These are phyloP conservation scores for Bombus huntii DNA, from an alignment of 1,140 invertebrate species.

Conservation along the genomic window DNA sequence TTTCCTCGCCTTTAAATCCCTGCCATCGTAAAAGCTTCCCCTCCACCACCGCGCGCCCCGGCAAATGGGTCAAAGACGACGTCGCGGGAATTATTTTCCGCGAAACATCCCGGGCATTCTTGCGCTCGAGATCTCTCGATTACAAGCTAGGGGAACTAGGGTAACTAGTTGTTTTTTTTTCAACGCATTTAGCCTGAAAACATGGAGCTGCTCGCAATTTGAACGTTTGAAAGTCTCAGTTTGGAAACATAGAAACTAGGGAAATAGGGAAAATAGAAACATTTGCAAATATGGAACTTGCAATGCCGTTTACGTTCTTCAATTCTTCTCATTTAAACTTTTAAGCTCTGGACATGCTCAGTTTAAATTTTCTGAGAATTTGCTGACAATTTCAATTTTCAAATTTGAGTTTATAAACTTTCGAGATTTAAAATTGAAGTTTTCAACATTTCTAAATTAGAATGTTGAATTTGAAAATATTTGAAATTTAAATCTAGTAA, in stretches of 20 bases:
- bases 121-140: neutral
- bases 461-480: too few relatives aligned
- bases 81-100: constrained; percentile 7
- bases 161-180: neutral
- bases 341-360: too few relatives aligned
- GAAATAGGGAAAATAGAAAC: too few relatives aligned
- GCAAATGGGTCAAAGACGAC: constrained; percentile 23
- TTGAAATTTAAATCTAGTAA: too few relatives aligned
- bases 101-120: neutral
- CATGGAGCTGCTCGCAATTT: neutral
- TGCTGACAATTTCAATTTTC: too few relatives aligned
- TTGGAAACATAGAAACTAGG: too few relatives aligned
- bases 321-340: neutral
- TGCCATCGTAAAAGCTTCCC: neutral
- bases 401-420: too few relatives aligned
- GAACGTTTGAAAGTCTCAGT: neutral
- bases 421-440: too few relatives aligned
- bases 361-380: too few relatives aligned
- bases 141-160: neutral
- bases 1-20: constrained; percentile 4
- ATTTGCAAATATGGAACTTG: neutral
- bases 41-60: too few relatives aligned
- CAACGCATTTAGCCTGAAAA: neutral
- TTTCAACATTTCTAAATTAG: too few relatives aligned
- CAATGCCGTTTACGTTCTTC: neutral